phyloP scores from a whole-genome alignment of 2,113 vertebrate genomes.

The Brachyhypopomus occidentalis region DNA sequence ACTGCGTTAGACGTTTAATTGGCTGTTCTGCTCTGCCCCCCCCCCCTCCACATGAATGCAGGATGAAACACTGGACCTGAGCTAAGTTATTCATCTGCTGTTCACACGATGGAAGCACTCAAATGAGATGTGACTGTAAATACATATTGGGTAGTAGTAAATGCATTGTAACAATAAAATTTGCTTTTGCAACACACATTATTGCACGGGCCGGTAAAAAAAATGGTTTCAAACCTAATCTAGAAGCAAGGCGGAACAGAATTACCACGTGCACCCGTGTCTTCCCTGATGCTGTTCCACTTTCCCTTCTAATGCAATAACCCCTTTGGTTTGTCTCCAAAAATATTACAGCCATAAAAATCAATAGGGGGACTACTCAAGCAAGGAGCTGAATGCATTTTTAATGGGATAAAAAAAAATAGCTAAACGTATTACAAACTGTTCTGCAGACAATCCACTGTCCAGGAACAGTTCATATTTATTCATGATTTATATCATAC shows the following conservation, averaged over 20 bases:
- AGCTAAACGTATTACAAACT: conserved; percentile 29
- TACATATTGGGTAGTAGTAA: not conserved
- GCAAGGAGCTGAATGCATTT: conserved; percentile 32
- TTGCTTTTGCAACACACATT: not conserved
- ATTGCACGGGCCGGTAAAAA: not conserved
- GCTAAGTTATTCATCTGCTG: too few species aligned
- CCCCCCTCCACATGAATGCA: not conserved
- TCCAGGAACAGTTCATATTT: not conserved
- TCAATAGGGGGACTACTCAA: conserved; percentile 37
- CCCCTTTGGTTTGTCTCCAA: conserved; percentile 46
- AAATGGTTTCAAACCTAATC: conserved; percentile 10
- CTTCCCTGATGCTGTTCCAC: conserved; percentile 20
- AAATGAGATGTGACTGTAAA: not conserved
- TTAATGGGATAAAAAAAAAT: conserved; percentile 34
- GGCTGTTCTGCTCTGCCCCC: not conserved
- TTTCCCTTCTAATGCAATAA: conserved; percentile 46
- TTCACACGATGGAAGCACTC: not conserved
- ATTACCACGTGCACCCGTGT: conserved; percentile 13
- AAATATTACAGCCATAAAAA: conserved; percentile 49
- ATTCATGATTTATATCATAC: conserved; percentile 17
- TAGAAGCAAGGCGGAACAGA: conserved; percentile 6
- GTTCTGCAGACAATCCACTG: conserved; percentile 13
- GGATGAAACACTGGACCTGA: not conserved
- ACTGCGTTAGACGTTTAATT: not conserved
- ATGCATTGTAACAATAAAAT: not conserved